Base-by-base conservation (phyloP, 1,140 invertebrate species). In the Portunus trituberculatus region DNA sequence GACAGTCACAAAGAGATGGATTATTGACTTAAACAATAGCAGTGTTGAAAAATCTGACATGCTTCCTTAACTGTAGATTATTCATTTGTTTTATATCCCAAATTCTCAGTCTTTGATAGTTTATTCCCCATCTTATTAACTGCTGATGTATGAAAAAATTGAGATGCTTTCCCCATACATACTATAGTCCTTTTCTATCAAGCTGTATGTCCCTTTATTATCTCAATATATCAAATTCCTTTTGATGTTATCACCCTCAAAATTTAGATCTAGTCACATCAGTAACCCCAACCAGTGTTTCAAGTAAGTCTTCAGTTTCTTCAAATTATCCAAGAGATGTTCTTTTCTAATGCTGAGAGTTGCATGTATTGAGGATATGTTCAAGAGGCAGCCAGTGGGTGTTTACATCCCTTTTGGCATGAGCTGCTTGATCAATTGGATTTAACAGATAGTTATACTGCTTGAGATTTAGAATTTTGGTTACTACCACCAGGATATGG, bases 251-350 rank as follows among this genome's bases (percentile, higher is more conserved):
- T 8, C 67, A n/a, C 67, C 25, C 67, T 0, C 67, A 76, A 76
- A 76, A 76, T 76, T 76, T 76, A 76, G 67, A 76, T 3, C 67
- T n/a, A 76, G 67, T 76, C n/a, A 76, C 67, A 76, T 76, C 67
- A 76, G 67, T 76, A 76, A 76, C 67, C 67, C 67, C 67, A 25
- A 76, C 67, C 67, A 7, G 6, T 76, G 67, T 7, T 76, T 76
- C 67, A 76, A 76, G 67, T 76, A 76, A 76, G 67, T 76, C 67
- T 76, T 76, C 20, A 76, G 8, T 59, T 20, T 76, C 67, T 76
- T 76, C 20, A n/a, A 76, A 76, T 76, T n/a, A 76, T 76, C n/a
- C 67, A 76, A 76, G 67, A 76, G 6, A 0, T n/a, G n/a, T 76
- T 76, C 67, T 76, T 76, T n/a, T 76, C 67, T 76, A 20, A n/a